These are phyloP conservation scores for Eolophus roseicapilla DNA, from an alignment of 2,113 vertebrate genomes.

Conservation along the genomic window DNA sequence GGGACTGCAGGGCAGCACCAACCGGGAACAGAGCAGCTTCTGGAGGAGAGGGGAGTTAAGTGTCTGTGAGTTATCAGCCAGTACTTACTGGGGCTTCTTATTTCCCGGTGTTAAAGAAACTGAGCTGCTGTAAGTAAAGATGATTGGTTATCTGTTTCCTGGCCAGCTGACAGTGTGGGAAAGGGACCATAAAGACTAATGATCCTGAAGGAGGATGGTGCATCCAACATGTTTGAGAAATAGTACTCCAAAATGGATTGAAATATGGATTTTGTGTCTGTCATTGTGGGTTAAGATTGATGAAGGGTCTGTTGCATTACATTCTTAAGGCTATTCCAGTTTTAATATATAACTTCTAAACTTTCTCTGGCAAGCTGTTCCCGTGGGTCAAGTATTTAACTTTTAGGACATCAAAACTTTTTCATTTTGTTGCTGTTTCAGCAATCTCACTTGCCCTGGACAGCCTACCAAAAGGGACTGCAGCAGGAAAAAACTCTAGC, in stretches of 20 bases:
- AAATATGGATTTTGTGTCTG: neutral
- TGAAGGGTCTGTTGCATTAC: neutral
- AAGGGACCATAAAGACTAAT: neutral
- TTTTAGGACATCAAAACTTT: neutral
- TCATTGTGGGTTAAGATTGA: neutral
- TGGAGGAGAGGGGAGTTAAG: neutral
- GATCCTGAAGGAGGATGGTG: neutral
- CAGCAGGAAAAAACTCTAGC: neutral
- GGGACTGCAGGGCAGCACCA: neutral
- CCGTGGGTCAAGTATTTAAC: neutral
- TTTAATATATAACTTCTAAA: neutral
- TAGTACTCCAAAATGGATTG: neutral
- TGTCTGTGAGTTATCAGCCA: neutral
- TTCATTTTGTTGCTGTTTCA: neutral
- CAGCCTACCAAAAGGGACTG: neutral
- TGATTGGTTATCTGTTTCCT: fast-evolving
- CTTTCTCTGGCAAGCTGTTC: neutral
- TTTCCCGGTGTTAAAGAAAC: neutral
- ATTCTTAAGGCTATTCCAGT: neutral
- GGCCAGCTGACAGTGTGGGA: neutral
- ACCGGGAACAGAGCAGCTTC: neutral
- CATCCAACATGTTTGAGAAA: constrained; percentile 36
- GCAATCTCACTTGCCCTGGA: neutral
- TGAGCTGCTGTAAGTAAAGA: neutral
- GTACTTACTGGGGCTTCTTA: neutral